These are phyloP conservation scores for Paelopatides confundens DNA, from an alignment of 53 echinoderm and acorn worm genomes.

Conservation along the genomic window DNA sequence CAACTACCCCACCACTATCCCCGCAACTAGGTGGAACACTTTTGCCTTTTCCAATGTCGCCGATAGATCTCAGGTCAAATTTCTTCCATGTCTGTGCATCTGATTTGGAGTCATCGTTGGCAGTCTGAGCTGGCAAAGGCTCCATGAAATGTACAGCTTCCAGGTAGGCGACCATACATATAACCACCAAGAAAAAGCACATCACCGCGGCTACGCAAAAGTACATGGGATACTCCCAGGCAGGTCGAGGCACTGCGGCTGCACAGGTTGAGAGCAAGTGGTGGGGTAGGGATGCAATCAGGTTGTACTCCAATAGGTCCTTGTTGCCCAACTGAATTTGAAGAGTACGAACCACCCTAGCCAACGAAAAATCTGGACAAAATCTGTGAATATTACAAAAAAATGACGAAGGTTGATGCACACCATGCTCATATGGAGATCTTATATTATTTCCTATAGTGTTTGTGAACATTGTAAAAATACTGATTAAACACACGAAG, in stretches of 20 bases:
- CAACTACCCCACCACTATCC: conserved; percentile 72
- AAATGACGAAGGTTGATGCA: background rate
- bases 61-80: conserved; percentile 86
- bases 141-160: conserved; percentile 89
- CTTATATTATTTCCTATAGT: too few species aligned
- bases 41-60: conserved; percentile 13
- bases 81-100: conserved; percentile 71
- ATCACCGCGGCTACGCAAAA: conserved; percentile 80
- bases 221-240: conserved; percentile 93
- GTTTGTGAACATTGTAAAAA: too few species aligned
- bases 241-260: conserved; percentile 91
- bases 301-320: conserved; percentile 87
- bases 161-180: conserved; percentile 89
- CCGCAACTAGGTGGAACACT: conserved; percentile 58
- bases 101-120: background rate
- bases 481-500: too few species aligned
- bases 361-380: conserved; percentile 94
- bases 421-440: background rate
- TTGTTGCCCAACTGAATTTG: conserved; percentile 79
- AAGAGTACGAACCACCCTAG: conserved; percentile 83
- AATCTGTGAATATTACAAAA: conserved; percentile 44
- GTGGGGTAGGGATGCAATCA: conserved; percentile 93
- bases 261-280: conserved; percentile 90
- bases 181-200: conserved; percentile 92
- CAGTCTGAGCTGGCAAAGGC: conserved; percentile 41